These are phyloP conservation scores for Potamilus streckersoni DNA, from an alignment of 1,140 invertebrate species.

Conservation along the genomic window DNA sequence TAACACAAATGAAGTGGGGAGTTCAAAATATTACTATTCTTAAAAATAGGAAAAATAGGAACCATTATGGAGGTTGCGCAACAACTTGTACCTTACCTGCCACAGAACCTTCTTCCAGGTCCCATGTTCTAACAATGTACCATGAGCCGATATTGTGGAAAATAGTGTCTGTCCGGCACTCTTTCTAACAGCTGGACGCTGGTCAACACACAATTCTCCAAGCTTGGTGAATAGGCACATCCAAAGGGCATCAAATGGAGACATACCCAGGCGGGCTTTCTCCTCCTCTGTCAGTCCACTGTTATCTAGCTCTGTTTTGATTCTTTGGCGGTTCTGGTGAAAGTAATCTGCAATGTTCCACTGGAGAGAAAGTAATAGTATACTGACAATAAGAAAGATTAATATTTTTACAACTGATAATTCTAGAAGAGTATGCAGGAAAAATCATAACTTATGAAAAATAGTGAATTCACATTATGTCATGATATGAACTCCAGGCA, in stretches of 20 bases:
- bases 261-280: slow-evolving; percentile 60
- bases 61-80: no score
- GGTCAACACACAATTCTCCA: slow-evolving; percentile 94
- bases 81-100: slow-evolving; percentile 51
- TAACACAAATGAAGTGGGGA: no score
- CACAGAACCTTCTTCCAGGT: slow-evolving; percentile 82
- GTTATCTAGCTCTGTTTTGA: slow-evolving; percentile 67
- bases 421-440: no score
- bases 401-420: no score
- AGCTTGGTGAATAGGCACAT: slow-evolving; percentile 93
- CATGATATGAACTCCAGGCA: no score
- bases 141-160: slow-evolving; percentile 96
- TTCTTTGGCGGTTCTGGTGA: slow-evolving; percentile 92
- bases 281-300: slow-evolving; percentile 23
- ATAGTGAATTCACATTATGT: no score
- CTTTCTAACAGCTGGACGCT: slow-evolving; percentile 94
- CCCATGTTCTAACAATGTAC: slow-evolving; percentile 81
- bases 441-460: no score
- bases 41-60: no score
- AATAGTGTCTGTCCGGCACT: slow-evolving; percentile 99
- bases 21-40: no score
- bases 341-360: slow-evolving; percentile 99
- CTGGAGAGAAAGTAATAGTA: slow-evolving; percentile 70
- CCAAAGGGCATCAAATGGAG: slow-evolving; percentile 93
- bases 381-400: no score